These are phyloP conservation scores for Chaetogeoica ovagalla DNA, from an alignment of 2,888 invertebrate species.

Conservation along the genomic window DNA sequence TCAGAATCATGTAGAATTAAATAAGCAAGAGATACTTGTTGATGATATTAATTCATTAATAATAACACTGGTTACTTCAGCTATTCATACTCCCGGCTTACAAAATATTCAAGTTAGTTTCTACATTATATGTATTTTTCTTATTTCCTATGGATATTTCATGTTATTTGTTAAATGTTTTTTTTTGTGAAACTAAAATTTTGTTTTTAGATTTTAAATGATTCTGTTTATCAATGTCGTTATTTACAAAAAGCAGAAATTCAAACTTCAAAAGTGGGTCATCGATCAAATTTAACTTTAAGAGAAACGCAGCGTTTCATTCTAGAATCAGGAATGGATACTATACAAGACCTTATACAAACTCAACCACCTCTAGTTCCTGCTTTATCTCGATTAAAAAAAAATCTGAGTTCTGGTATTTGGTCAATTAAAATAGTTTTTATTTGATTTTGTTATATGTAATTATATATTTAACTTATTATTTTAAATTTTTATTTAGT, in stretches of 20 bases:
- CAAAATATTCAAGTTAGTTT: conserved; percentile 53
- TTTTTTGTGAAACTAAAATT: neutral
- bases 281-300: conserved; percentile 60
- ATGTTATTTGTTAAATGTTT: neutral
- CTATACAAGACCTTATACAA: conserved; percentile 59
- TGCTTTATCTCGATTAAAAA: conserved; percentile 36
- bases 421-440: neutral
- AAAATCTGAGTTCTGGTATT: conserved; percentile 46
- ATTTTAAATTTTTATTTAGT: conserved; percentile 5
- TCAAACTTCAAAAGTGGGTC: conserved; percentile 59
- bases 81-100: conserved; percentile 60
- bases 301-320: conserved; percentile 65
- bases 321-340: conserved; percentile 64
- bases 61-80: conserved; percentile 60
- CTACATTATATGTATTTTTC: neutral
- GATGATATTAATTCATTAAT: conserved; percentile 59
- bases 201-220: conserved; percentile 62
- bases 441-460: neutral
- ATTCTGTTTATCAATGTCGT: conserved; percentile 66
- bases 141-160: too few relatives aligned
- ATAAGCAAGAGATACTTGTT: conserved; percentile 57
- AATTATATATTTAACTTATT: neutral
- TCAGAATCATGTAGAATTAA: conserved; percentile 37
- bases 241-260: conserved; percentile 62
- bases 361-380: conserved; percentile 45